Percentiles rank a stretch among this genome's conserved stretches.
These are phyloP conservation scores for Glandiceps talaboti DNA, from an alignment of 53 echinoderm and acorn worm species.

Conservation along the genomic window DNA sequence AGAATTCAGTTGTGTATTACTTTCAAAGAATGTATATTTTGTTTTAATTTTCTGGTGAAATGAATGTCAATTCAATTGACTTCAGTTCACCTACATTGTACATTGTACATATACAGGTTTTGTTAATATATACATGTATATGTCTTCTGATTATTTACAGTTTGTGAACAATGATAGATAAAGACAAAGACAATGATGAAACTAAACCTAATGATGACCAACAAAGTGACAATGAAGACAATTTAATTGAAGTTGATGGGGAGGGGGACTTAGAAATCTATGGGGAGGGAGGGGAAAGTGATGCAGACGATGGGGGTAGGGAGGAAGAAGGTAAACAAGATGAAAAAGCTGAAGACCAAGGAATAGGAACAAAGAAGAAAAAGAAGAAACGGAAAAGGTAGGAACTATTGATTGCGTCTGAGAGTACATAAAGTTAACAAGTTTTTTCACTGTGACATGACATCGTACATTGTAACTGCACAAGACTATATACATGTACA, in stretches of 20 bases:
- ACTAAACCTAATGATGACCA: not conserved
- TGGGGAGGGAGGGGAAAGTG: slow-evolving; percentile 44
- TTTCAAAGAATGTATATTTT: too few species aligned
- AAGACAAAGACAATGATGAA: not conserved
- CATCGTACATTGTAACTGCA: too few species aligned
- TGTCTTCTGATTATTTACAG: not conserved
- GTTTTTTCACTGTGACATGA: not conserved
- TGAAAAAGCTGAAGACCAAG: slow-evolving; percentile 21
- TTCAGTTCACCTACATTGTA: too few species aligned
- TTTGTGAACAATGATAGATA: not conserved
- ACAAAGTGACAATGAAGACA: slow-evolving; percentile 1
- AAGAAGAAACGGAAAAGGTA: slow-evolving; percentile 41
- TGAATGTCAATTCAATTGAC: too few species aligned
- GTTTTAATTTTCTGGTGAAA: too few species aligned
- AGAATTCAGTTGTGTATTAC: too few species aligned
- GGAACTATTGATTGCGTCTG: too few species aligned
- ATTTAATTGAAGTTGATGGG: slow-evolving; percentile 10
- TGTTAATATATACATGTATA: too few species aligned
- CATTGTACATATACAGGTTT: too few species aligned
- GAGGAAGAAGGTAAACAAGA: slow-evolving; percentile 12
- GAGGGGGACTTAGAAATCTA: slow-evolving; percentile 26
- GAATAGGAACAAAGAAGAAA: slow-evolving; percentile 36
- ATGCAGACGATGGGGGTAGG: slow-evolving; percentile 19
- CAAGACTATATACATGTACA: too few species aligned
- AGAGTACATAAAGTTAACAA: not conserved